Base-by-base conservation (phyloP, 2,888 invertebrate species). In the Thyatira batis region DNA sequence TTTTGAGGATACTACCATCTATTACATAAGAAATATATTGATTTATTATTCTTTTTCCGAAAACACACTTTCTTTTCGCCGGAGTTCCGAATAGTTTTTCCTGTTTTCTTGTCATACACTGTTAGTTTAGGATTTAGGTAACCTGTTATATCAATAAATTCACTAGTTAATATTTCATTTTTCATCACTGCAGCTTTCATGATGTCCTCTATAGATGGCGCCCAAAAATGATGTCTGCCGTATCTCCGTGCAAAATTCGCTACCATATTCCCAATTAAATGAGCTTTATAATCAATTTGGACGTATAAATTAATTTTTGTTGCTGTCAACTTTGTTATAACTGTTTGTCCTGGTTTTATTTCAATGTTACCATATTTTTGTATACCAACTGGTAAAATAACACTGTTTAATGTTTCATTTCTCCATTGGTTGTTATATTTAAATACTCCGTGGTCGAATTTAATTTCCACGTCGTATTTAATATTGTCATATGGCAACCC, bases 221-320 rank as follows among this genome's bases (percentile, higher is more conserved):
- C 78, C 63, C 77, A 90, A 54, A 85, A 87, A 57, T 89, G 85
- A 56, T 89, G 82, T 59, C 80, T 82, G 0, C 89, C 89, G 23
- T 85, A 87, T 10, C 73, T 10, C 2, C 63, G 60, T 0, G 73
- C 80, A 49, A 80, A 89, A 58, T 87, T 85, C 0, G 76, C 76
- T 20, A 89, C 68, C 0, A 85, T 45, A 53, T 67, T 75, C 0
- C 89, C 89, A 17, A 68, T 55, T 1, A 90, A 58, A 23, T 61
- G 56, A 0, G 87, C 81, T 21, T 62, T 50, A 25, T 82, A 85
- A 1, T 67, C 60, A 2, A 89, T 52, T 70, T 83, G 75, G 0
- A 87, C 44, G 0, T 85, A 25, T 0, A 87, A 46, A 27, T 77
- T 75, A 0, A 78, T 77, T 67, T 78, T 82, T 2, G 65, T 69